phyloP scores from a whole-genome alignment of 2,113 vertebrate species.

The Asarcornis scutulata region DNA sequence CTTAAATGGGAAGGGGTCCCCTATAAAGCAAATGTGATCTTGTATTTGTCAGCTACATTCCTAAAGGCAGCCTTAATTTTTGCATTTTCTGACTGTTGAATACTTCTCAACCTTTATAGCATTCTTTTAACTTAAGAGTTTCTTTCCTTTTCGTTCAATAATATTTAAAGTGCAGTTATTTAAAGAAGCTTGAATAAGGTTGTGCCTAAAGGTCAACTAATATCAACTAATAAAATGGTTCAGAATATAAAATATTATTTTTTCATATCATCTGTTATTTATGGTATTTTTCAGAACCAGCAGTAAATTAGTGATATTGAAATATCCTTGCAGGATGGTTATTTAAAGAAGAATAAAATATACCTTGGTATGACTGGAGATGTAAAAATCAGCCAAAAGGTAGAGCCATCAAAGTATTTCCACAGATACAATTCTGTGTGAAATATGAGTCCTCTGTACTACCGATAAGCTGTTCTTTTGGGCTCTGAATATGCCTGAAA shows the following conservation, averaged over 20 bases:
- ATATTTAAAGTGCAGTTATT: neutral
- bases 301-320: neutral
- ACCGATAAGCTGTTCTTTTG: neutral
- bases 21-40: neutral
- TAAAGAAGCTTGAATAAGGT: neutral
- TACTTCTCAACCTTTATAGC: neutral
- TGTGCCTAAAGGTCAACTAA: neutral
- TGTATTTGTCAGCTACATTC: neutral
- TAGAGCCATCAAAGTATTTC: neutral
- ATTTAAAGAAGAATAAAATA: constrained; percentile 15
- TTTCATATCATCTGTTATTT: neutral
- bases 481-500: neutral
- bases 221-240: neutral
- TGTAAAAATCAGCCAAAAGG: neutral
- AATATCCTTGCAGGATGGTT: neutral
- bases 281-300: neutral
- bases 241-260: neutral
- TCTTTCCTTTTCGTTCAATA: neutral
- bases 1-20: neutral
- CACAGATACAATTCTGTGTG: neutral
- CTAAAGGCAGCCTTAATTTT: neutral
- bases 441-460: neutral
- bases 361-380: neutral
- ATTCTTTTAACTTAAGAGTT: neutral
- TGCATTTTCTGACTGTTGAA: neutral